Evolutionary conservation across 2,888 invertebrate genomes (phyloP).

Genomic region (Cerceris rybyensis): DNA sequence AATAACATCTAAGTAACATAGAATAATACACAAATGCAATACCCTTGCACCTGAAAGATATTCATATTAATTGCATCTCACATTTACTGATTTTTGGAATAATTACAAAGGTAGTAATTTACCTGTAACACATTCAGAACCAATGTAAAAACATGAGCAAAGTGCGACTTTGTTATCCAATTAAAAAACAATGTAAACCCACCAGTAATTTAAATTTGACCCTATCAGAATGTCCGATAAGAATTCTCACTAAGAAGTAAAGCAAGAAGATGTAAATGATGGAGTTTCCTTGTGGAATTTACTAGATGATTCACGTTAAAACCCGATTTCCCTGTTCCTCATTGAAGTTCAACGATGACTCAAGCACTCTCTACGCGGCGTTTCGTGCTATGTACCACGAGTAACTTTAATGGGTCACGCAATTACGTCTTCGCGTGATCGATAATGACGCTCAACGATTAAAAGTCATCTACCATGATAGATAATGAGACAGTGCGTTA

Average conservation of each 20-base stretch:
- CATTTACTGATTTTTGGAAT: too few species aligned
- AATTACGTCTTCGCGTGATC: slow-evolving; percentile 23
- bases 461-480: neutral
- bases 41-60: too few species aligned
- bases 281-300: neutral
- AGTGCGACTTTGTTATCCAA: too few species aligned
- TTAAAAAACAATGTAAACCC: too few species aligned
- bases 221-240: neutral
- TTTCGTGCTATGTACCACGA: slow-evolving; percentile 4
- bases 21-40: too few species aligned
- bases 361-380: slow-evolving; percentile 17
- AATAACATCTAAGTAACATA: too few species aligned
- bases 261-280: too few species aligned
- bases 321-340: neutral
- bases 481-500: neutral
- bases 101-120: too few species aligned
- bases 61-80: too few species aligned
- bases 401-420: slow-evolving; percentile 17
- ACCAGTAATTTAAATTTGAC: too few species aligned
- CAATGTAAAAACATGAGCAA: too few species aligned
- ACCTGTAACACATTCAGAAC: too few species aligned
- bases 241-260: neutral
- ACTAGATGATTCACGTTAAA: neutral
- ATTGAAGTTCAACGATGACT: slow-evolving; percentile 5
- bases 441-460: neutral